Evolutionary conservation across 2,113 vertebrate species (phyloP).

Genomic region (Lophochroa leadbeateri): DNA sequence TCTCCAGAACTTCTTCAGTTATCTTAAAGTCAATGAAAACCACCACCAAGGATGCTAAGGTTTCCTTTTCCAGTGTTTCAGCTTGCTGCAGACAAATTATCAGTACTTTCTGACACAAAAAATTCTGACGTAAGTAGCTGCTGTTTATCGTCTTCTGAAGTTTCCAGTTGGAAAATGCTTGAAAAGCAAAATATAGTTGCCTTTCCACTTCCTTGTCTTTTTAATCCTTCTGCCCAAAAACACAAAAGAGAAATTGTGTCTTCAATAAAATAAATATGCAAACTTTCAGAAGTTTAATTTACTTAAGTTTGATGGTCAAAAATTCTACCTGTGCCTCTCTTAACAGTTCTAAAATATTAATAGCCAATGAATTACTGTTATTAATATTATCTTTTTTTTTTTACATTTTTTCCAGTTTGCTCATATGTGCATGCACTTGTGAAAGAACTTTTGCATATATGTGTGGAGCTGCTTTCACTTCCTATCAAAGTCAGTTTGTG

Average conservation of each 20-base stretch:
- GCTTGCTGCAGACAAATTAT: background rate
- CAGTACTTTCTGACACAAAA: background rate
- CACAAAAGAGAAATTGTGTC: background rate
- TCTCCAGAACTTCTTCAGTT: background rate
- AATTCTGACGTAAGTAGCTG: background rate
- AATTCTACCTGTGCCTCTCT: background rate
- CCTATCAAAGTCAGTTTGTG: background rate
- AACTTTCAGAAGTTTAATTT: background rate
- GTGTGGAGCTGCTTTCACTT: background rate
- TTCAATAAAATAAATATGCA: background rate
- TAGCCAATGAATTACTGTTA: background rate
- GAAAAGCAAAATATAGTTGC: background rate
- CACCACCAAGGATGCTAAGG: background rate
- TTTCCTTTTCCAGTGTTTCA: background rate
- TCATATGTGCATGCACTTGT: background rate
- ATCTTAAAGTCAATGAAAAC: background rate
- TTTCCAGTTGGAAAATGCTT: background rate
- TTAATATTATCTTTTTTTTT: background rate
- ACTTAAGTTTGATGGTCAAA: background rate
- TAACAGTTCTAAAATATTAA: background rate
- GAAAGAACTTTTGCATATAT: background rate
- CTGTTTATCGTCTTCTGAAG: background rate
- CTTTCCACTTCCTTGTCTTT: background rate
- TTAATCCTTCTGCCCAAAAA: background rate
- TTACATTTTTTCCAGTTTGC: background rate